Conservation (phyloP, 2,888 invertebrate species). For the Lochmaea capreae region DNA sequence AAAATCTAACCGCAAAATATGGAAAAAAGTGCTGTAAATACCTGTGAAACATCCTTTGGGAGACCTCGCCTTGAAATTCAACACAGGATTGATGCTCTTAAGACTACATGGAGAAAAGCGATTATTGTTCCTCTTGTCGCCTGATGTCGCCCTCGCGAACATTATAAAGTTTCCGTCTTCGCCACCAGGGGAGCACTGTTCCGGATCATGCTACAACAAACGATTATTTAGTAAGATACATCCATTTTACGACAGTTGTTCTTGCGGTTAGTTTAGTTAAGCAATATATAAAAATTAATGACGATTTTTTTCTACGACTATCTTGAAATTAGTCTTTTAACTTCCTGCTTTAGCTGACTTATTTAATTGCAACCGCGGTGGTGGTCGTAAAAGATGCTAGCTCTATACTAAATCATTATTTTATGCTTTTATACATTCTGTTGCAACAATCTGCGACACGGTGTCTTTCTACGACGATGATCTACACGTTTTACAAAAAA, state of each 20-base stretch:
- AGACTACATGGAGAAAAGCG: conserved; percentile 96
- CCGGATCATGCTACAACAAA: conserved; percentile 87
- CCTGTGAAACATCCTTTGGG: conserved; percentile 93
- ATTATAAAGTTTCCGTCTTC: conserved; percentile 99
- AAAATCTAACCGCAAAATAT: background rate
- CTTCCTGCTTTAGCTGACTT: no score
- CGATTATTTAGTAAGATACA: background rate
- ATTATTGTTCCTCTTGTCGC: conserved; percentile 97
- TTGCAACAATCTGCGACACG: no score
- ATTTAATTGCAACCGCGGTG: no score
- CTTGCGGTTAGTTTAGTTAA: background rate
- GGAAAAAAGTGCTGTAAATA: conserved; percentile 58
- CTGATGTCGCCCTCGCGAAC: conserved; percentile 98
- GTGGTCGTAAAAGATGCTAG: no score
- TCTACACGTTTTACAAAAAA: no score
- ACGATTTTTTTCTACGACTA: no score
- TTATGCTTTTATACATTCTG: no score
- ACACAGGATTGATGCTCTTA: conserved; percentile 90
- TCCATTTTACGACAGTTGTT: background rate
- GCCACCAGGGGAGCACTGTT: conserved; percentile 93
- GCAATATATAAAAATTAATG: background rate
- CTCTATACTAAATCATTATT: no score
- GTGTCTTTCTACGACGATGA: no score
- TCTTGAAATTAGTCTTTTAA: no score
- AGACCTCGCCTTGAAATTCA: conserved; percentile 91